phyloP scores from a whole-genome alignment of 2,888 invertebrate species.

The Leptarthrus brevirostris region DNA sequence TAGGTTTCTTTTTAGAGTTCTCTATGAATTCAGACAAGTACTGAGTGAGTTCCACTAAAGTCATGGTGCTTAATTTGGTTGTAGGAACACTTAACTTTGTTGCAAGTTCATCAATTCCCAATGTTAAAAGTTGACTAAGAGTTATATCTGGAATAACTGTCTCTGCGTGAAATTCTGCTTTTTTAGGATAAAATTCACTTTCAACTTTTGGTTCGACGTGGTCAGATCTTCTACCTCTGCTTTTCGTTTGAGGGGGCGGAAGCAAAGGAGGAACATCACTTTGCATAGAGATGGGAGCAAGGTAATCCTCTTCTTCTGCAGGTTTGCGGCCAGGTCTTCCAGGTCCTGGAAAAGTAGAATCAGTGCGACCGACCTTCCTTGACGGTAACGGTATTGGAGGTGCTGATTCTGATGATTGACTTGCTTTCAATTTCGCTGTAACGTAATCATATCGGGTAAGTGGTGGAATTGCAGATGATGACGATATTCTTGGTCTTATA shows the following conservation, averaged over 20 bases:
- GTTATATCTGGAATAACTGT: constrained; percentile 75
- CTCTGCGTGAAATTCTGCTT: constrained; percentile 54
- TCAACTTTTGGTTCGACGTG: constrained; percentile 61
- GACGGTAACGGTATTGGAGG: constrained; percentile 75
- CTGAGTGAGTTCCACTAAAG: constrained; percentile 85
- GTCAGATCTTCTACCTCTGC: constrained; percentile 58
- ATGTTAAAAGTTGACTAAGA: constrained; percentile 82
- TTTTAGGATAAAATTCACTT: constrained; percentile 10
- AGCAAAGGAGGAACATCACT: constrained; percentile 65
- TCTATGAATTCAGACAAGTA: constrained; percentile 76
- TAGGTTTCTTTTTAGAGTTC: constrained; percentile 60
- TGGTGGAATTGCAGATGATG: constrained; percentile 56
- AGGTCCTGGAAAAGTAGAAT: constrained; percentile 68
- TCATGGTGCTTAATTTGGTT: constrained; percentile 84
- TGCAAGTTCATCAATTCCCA: constrained; percentile 84
- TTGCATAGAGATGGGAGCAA: constrained; percentile 71
- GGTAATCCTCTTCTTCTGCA: constrained; percentile 75
- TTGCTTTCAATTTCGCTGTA: constrained; percentile 53
- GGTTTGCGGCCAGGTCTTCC: constrained; percentile 69
- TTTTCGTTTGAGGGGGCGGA: constrained; percentile 68
- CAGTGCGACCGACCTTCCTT: constrained; percentile 68
- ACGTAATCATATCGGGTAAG: constrained; percentile 63
- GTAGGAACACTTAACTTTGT: constrained; percentile 80
- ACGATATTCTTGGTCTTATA: constrained; percentile 67
- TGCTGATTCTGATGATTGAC: constrained; percentile 58